A percentile compares a stretch with the other conserved stretches of the same genome.
Conservation (phyloP, 1,140 invertebrate species). For the Tetramorium simillimum region DNA sequence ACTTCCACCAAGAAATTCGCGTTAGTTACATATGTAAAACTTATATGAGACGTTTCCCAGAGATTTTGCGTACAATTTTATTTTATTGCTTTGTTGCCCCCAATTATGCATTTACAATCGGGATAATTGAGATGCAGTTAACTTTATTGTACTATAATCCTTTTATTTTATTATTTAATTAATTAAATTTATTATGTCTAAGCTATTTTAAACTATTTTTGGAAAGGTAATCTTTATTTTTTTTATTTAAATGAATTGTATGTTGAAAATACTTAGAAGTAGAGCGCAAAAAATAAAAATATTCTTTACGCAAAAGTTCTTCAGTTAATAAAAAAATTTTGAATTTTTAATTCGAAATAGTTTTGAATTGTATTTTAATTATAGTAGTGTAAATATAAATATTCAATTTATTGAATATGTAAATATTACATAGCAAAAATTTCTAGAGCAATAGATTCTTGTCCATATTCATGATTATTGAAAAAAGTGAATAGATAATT, state of each 20-base stretch:
- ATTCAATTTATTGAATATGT: background rate
- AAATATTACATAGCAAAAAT: background rate
- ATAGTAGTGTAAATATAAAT: background rate
- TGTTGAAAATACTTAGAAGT: background rate
- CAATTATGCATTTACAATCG: background rate
- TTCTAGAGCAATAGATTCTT: background rate
- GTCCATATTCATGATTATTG: background rate
- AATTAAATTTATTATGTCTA: background rate
- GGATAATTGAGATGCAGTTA: background rate
- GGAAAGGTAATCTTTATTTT: background rate
- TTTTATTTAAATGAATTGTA: background rate
- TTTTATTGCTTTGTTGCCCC: background rate
- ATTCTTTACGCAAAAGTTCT: background rate
- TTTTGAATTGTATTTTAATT: background rate
- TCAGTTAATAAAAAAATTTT: background rate
- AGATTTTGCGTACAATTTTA: background rate
- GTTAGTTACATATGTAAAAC: conserved; percentile 23
- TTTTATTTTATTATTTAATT: background rate
- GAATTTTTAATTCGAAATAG: background rate
- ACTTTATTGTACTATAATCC: background rate
- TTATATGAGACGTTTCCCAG: background rate
- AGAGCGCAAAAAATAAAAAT: background rate
- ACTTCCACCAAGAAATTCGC: conserved; percentile 39
- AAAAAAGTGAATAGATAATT: background rate
- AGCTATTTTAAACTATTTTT: background rate